Evolutionary conservation across 2,797 vertebrate genomes (phyloP), one percentile per base, ranked within the genome.

Genomic region (Furcifer pardalis): DNA sequence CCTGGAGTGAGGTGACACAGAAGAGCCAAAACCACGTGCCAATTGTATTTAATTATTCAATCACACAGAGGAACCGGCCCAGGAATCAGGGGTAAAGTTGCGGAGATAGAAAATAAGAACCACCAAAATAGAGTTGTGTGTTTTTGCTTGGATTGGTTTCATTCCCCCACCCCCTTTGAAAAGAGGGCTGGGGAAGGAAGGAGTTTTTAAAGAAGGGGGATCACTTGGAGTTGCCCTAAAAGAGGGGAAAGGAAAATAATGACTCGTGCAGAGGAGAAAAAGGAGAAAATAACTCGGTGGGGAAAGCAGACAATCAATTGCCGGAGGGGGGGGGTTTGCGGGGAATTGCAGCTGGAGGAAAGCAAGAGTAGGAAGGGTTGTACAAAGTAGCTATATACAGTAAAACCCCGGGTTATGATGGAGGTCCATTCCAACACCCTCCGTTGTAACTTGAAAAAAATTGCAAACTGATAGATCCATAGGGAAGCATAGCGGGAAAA

Each of bases 221-320:
- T 89, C 87, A 90, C 92, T 82, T 87, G 93, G 92, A 87, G 89
- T 85, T 87, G 91, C 90, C 90, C 52, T 56, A 56, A 56, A 56
- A 56, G n/a, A n/a, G n/a, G n/a, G 21, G 17, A 56, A 56, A 19
- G 21, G 8, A 56, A 56, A 56, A 56, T 56, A 56, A 56, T 81
- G 93, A 89, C 93, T 91, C 93, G 91, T 91, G 88, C 89, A 89
- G 94, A 91, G 82, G 90, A 93, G 92, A 88, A 91, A 95, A 94
- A 77, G 86, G 89, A 91, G 88, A 91, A 85, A 93, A 75, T 1
- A 84, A 92, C 88, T 86, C 91, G 87, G 76, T 77, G 82, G 84
- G 93, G 91, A 88, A 93, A 92, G 90, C 87, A 92, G 93, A 95
- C 94, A 95, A 94, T 94, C 93, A 91, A 86, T n/a, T n/a, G n/a